phyloP scores from a whole-genome alignment of 2,113 vertebrate genomes.

The Rhadina sibilatrix region DNA sequence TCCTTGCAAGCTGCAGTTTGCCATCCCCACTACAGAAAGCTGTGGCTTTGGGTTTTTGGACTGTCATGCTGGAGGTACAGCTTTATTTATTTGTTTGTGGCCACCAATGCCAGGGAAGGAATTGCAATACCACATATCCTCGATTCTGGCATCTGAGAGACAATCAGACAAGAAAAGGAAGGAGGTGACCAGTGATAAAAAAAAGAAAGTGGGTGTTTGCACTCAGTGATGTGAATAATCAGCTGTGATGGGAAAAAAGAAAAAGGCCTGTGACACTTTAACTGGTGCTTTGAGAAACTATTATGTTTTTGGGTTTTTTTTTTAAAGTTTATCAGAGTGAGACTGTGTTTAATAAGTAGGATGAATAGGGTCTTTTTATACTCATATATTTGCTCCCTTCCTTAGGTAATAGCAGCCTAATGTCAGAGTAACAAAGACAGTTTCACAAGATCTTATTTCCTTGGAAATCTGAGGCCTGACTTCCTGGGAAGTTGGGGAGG shows the following conservation, averaged over 20 bases:
- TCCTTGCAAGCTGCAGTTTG: not conserved
- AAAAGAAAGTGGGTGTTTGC: not conserved
- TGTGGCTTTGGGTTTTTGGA: not conserved
- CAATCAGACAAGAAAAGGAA: not conserved
- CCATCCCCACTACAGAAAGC: not conserved
- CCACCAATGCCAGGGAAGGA: not conserved
- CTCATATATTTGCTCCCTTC: not conserved
- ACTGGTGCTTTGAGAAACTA: constrained; percentile 16
- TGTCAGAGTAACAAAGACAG: not conserved
- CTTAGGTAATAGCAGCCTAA: not conserved
- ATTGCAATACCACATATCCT: not conserved
- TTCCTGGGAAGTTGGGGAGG: not conserved
- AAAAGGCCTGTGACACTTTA: not conserved
- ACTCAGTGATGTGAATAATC: not conserved
- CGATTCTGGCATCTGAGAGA: not conserved
- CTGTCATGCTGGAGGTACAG: not conserved
- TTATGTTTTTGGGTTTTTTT: rapidly evolving
- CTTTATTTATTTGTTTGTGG: not conserved
- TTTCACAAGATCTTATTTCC: not conserved
- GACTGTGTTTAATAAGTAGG: not conserved
- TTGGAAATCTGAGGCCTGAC: not conserved
- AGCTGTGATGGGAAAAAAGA: not conserved
- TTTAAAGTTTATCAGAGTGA: not conserved
- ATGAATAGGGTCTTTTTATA: not conserved
- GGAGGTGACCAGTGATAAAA: not conserved